Evolutionary conservation across 2,113 vertebrate species (phyloP), one percentile per base, ranked within the genome.

Genomic region (Odontesthes bonariensis): DNA sequence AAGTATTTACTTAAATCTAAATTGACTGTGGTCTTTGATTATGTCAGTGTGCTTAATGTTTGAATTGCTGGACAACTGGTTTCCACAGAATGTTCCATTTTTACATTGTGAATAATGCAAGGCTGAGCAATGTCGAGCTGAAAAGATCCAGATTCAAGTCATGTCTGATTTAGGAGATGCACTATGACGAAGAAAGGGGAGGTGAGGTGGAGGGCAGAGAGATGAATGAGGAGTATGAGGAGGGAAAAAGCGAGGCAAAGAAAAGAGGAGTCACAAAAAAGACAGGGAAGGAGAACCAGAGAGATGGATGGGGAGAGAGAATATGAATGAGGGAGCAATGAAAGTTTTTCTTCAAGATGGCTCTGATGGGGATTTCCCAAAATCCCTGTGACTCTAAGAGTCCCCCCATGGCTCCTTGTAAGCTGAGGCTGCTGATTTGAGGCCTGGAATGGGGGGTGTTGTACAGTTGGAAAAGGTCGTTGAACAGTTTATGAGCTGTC

Each of bases 401-500:
- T 80, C 80, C 79, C 70, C 64, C 49, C 3, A 57, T 66, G 73
- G 63, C 44, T 88, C 13, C 62, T 71, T 72, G 68, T 84, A 75
- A 77, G 63, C 22, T 22, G 31, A 63, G 61, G 69, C 69, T 75
- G 73, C 64, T 69, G 71, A 77, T 78, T 32, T 1, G 40, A 79
- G 46, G 64, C 77, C 83, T 64, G 20, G 35, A 38, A 10, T 4
- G 33, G 53, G 72, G 27, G 65, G 65, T 65, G 58, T 49, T 54
- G 14, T 56, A 69, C 72, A 65, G 67, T 74, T 83, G 77, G 77
- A 82, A 31, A 49, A 16, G 49, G 57, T 23, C 62, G 62, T 35
- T 31, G 74, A 87, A 71, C 40, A 82, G 17, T 86, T 80, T 89
- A 91, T 85, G 89, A 88, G 61, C 74, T 91, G 87, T 77, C 42